Base-by-base conservation (phyloP, 2,797 vertebrate species). In the Perodicticus potto region DNA sequence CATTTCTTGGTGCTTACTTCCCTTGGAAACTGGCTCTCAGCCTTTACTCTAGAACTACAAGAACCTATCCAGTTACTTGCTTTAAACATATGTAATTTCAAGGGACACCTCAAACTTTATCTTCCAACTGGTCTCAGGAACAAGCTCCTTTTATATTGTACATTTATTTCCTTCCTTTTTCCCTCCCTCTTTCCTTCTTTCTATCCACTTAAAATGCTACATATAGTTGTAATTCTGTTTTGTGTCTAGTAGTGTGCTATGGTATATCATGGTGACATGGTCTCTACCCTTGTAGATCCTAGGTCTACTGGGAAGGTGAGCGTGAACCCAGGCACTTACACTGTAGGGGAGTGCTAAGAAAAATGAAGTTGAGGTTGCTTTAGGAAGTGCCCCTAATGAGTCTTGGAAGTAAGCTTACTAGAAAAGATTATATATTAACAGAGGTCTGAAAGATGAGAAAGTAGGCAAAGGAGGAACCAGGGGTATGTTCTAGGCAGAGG, bases 151-250 rank as follows among this genome's bases (percentile, higher is more conserved):
- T 49, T 74, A 2, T 84, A 43, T 80, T 78, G 16, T 32, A 27
- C 78, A 19, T n/a, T 73, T 61, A 2, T 2, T 22, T 43, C 23
- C 32, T 37, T 32, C 14, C 49, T 85, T 61, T 29, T 67, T 81
- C n/a, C 43, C 34, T 74, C 8, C n/a, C 9, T 7, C 45, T 70
- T 4, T 3, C 59, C 77, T 86, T 55, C 13, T n/a, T 61, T 82
- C 81, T 91, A 23, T 67, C 63, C 59, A 40, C 92, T 85, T 97
- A 95, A 96, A 73, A 69, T 45, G 45, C 45, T 45, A 45, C 45
- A 45, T 93, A 49, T 70, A 29, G 95, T 74, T 77, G 12, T 91
- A 43, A 70, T 16, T 49, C 29, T 91, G 9, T 49, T 53, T 0
- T 87, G 11, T 63, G 4, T 80, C 63, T 84, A 53, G 37, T 63